A percentile compares a stretch with the other conserved stretches of the same genome.
Evolutionary conservation across 2,888 invertebrate genomes (phyloP).

Genomic region (Sarcophaga subvicina): DNA sequence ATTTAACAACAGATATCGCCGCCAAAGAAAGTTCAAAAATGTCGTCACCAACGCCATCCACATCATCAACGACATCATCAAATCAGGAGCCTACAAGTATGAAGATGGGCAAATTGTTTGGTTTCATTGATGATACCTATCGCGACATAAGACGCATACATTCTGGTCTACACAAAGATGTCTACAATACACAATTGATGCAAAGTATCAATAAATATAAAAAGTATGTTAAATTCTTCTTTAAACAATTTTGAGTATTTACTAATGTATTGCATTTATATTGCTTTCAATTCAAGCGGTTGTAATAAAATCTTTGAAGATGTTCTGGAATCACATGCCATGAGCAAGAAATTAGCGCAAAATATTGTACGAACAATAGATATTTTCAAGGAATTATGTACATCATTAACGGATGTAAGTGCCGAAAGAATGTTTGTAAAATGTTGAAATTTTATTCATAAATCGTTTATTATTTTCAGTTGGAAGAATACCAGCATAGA

Average conservation of each 20-base stretch:
- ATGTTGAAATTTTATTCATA: background rate
- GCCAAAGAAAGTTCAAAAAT: constrained; percentile 22
- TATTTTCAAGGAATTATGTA: constrained; percentile 52
- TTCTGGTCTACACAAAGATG: constrained; percentile 28
- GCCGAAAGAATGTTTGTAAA: background rate
- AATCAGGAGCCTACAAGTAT: background rate
- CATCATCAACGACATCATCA: constrained; percentile 3
- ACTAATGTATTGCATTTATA: background rate
- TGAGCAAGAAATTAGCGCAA: constrained; percentile 41
- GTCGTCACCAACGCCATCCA: constrained; percentile 6
- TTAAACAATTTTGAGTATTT: background rate
- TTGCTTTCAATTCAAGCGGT: constrained; percentile 40
- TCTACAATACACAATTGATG: constrained; percentile 28
- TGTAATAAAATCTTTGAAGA: constrained; percentile 46
- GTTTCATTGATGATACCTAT: constrained; percentile 56
- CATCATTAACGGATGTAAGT: constrained; percentile 60
- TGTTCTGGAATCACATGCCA: constrained; percentile 43
- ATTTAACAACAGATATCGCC: constrained; percentile 6
- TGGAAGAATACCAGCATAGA: constrained; percentile 71
- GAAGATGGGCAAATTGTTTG: constrained; percentile 40
- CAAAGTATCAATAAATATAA: constrained; percentile 61
- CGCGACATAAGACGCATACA: constrained; percentile 42
- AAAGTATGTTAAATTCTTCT: constrained; percentile 36
- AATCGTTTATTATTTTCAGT: constrained; percentile 24
- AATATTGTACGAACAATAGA: constrained; percentile 58